Conservation (phyloP, 2,888 invertebrate genomes). For the Acronicta leporina region DNA sequence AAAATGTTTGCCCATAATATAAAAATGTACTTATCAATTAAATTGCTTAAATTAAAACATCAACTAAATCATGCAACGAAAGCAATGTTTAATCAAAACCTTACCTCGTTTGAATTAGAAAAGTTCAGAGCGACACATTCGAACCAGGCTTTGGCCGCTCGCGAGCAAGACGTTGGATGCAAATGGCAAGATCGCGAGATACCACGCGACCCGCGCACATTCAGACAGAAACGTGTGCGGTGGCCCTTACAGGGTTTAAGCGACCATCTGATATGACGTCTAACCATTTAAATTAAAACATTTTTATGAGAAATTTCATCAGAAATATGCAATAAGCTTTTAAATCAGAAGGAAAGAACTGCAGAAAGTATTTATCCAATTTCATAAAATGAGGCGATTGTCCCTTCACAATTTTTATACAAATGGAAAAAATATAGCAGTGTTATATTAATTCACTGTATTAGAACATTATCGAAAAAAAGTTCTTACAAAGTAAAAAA, state of each 20-base stretch:
- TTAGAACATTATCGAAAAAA: neutral
- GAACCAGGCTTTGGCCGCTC: constrained; percentile 53
- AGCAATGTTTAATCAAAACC: too few relatives aligned
- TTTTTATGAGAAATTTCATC: constrained; percentile 46
- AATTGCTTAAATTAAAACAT: too few relatives aligned
- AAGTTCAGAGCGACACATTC: constrained; percentile 27
- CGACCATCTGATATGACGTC: constrained; percentile 68
- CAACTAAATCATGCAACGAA: too few relatives aligned
- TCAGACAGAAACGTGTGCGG: constrained; percentile 73
- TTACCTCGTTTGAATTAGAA: neutral
- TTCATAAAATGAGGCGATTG: too few relatives aligned
- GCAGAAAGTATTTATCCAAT: too few relatives aligned
- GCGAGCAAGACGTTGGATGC: constrained; percentile 75
- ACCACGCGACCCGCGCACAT: constrained; percentile 69
- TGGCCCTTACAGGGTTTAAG: constrained; percentile 72
- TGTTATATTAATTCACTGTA: neutral
- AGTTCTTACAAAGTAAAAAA: too few relatives aligned
- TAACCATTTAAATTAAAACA: constrained; percentile 65
- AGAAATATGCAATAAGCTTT: constrained; percentile 5
- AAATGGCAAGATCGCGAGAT: constrained; percentile 79
- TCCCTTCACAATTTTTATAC: too few relatives aligned
- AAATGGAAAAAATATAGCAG: too few relatives aligned
- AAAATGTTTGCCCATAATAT: too few relatives aligned
- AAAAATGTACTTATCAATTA: too few relatives aligned
- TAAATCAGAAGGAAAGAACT: too few relatives aligned